Conservation (phyloP, 2,797 vertebrate species). For the Diplodus sargus region DNA sequence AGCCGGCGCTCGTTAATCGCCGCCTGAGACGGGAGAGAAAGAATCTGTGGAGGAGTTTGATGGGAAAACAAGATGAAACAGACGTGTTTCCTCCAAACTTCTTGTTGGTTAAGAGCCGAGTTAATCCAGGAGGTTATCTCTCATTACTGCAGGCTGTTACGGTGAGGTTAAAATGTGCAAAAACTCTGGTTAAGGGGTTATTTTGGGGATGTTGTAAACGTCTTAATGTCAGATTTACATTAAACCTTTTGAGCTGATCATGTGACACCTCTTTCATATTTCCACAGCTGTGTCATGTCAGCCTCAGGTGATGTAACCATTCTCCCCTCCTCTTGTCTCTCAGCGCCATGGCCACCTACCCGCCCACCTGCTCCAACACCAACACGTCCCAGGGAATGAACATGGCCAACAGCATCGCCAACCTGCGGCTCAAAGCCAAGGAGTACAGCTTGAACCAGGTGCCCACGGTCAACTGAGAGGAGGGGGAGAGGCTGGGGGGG, state of each 20-base stretch:
- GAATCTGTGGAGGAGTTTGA: too few relatives aligned
- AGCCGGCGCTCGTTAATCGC: too few relatives aligned
- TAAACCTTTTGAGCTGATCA: conserved; percentile 2
- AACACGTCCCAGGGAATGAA: conserved; percentile 96
- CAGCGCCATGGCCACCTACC: conserved; percentile 97
- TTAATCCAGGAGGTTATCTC: too few relatives aligned
- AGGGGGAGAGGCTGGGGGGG: conserved; percentile 50
- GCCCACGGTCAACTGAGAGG: conserved; percentile 96
- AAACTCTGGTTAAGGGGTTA: not conserved
- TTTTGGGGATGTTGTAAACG: not conserved
- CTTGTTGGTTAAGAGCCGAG: too few relatives aligned
- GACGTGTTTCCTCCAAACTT: too few relatives aligned
- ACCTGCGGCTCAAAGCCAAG: conserved; percentile 99
- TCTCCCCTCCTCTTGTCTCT: conserved; percentile 58
- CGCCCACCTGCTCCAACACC: conserved; percentile 93
- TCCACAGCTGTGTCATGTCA: conserved; percentile 55
- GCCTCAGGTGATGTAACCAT: conserved; percentile 55
- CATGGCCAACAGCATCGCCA: conserved; percentile 99
- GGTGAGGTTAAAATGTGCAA: conserved; percentile 15
- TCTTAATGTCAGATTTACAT: conserved; percentile 27
- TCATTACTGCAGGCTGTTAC: too few relatives aligned
- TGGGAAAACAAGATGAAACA: too few relatives aligned
- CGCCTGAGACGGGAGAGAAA: too few relatives aligned
- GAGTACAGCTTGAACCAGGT: conserved; percentile 99
- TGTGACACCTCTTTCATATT: conserved; percentile 17